These are phyloP conservation scores for Zaprionus camerounensis DNA, from an alignment of 1,140 invertebrate species.

Conservation along the genomic window DNA sequence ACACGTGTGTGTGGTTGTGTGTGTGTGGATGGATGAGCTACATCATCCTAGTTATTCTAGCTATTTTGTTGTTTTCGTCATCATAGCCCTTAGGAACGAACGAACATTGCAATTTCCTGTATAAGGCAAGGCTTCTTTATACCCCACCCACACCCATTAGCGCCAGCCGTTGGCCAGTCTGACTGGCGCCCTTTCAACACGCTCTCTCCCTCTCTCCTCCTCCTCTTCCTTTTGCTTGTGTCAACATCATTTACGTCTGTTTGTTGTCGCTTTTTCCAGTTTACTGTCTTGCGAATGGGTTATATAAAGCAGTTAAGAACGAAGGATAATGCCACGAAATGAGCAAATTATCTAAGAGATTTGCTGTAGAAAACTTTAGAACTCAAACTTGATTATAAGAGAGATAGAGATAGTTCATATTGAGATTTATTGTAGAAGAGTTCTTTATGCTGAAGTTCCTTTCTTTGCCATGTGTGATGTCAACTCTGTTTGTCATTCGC, in stretches of 20 bases:
- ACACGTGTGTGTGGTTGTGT: slow-evolving; percentile 4
- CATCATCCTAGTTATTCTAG: slow-evolving; percentile 48
- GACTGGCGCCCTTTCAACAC: slow-evolving; percentile 51
- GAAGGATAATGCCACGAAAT: neutral
- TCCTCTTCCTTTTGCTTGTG: slow-evolving; percentile 19
- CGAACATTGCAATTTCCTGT: slow-evolving; percentile 49
- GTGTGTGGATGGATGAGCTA: slow-evolving; percentile 11
- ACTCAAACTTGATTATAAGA: too few species aligned
- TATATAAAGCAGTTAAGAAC: slow-evolving; percentile 4
- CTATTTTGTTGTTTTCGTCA: slow-evolving; percentile 49
- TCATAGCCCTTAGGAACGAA: slow-evolving; percentile 5
- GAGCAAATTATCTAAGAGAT: neutral
- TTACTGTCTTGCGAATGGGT: slow-evolving; percentile 32
- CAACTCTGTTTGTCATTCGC: slow-evolving; percentile 14
- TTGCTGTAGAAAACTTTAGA: neutral
- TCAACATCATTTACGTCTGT: slow-evolving; percentile 58
- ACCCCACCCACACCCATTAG: slow-evolving; percentile 44
- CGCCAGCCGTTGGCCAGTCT: slow-evolving; percentile 76
- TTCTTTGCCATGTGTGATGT: neutral
- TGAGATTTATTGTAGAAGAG: neutral
- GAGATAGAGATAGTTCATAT: neutral
- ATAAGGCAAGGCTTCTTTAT: neutral
- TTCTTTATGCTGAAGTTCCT: neutral
- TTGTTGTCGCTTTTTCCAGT: slow-evolving; percentile 30
- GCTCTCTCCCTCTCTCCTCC: neutral